Percentiles rank a stretch among this genome's conserved stretches.
These are phyloP conservation scores for Bolinopsis microptera DNA, from an alignment of 37 sponge, comb jelly and placozoan genomes.

Conservation along the genomic window DNA sequence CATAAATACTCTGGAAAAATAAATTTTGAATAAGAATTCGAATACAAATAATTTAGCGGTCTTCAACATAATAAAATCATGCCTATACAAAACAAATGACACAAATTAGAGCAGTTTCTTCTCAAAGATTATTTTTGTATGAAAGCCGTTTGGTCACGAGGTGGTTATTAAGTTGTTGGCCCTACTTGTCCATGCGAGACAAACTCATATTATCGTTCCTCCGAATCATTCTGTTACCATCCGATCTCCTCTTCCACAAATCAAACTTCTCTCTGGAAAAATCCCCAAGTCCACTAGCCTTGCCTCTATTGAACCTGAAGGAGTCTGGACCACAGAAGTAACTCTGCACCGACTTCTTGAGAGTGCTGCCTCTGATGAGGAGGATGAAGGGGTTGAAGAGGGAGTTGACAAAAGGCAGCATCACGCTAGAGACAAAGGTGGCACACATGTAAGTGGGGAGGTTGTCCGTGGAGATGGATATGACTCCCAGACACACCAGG, in stretches of 20 bases:
- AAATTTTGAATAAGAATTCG: too few relatives aligned
- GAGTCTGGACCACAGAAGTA: background rate
- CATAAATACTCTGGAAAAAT: too few relatives aligned
- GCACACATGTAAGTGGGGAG: constrained; percentile 34
- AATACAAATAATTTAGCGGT: too few relatives aligned
- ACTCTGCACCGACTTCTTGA: background rate
- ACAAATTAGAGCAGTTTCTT: too few relatives aligned
- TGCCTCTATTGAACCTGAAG: background rate
- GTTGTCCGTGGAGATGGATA: background rate
- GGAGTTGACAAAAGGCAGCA: constrained; percentile 51
- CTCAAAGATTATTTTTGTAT: too few relatives aligned
- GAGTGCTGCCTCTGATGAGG: constrained; percentile 13
- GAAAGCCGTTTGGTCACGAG: too few relatives aligned
- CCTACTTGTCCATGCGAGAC: too few relatives aligned
- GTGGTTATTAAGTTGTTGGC: too few relatives aligned
- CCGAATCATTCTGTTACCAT: background rate
- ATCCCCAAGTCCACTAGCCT: background rate
- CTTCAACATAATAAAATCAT: too few relatives aligned
- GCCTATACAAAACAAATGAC: too few relatives aligned
- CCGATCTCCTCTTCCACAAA: background rate
- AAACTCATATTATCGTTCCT: background rate
- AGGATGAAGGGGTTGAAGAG: constrained; percentile 55
- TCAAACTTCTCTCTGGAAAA: background rate
- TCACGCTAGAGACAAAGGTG: constrained; percentile 9
- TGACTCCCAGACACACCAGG: constrained; percentile 7